phyloP scores from a whole-genome alignment of 2,113 vertebrate species.

The Lophochroa leadbeateri region DNA sequence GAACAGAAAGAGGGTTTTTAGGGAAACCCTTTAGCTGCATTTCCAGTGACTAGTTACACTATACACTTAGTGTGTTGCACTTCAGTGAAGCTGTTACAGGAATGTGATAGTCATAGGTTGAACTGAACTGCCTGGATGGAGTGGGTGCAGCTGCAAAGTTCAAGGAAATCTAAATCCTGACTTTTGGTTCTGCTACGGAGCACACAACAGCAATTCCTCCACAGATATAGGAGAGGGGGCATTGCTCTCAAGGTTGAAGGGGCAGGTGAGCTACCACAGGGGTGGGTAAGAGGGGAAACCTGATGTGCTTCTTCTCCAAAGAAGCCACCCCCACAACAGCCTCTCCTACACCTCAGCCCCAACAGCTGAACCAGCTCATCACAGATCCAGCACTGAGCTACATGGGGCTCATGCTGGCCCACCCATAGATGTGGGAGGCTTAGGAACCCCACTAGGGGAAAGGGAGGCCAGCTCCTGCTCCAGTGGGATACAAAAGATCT shows the following conservation, averaged over 20 bases:
- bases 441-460: neutral
- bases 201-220: neutral
- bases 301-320: neutral
- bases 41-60: neutral
- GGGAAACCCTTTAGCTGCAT: neutral
- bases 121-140: neutral
- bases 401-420: accelerated
- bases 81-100: neutral
- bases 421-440: neutral
- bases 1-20: neutral
- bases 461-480: neutral
- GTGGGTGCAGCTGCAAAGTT: neutral
- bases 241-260: neutral
- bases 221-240: neutral
- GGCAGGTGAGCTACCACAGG: accelerated
- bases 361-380: neutral
- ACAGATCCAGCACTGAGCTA: neutral
- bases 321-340: neutral
- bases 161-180: neutral
- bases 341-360: neutral
- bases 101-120: neutral
- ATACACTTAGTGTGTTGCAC: too few species aligned
- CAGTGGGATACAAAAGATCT: neutral
- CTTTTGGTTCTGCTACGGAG: neutral
- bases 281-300: neutral